phyloP scores from a whole-genome alignment of 1,140 invertebrate species.

The Proales similis region DNA sequence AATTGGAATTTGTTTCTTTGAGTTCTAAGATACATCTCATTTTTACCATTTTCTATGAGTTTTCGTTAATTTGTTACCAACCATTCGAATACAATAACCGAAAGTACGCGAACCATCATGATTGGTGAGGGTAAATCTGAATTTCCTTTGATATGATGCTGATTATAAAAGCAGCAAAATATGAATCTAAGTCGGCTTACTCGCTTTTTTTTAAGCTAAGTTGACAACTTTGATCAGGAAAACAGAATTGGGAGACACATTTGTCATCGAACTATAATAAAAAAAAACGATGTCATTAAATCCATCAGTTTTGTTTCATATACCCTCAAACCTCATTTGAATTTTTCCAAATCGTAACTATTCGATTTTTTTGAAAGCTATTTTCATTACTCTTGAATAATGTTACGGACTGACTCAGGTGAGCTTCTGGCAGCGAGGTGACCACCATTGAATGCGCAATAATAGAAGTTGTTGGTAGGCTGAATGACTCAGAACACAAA shows the following conservation, averaged over 20 bases:
- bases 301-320: not conserved
- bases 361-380: constrained; percentile 18
- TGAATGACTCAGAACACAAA: not conserved
- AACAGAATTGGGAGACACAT: constrained; percentile 28
- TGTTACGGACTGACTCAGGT: constrained; percentile 7
- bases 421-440: not conserved
- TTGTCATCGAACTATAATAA: too few relatives aligned
- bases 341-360: constrained; percentile 1
- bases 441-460: constrained; percentile 24
- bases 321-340: constrained; percentile 2
- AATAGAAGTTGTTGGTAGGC: constrained; percentile 1
- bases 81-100: constrained; percentile 35
- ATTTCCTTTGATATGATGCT: not conserved
- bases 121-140: constrained; percentile 36
- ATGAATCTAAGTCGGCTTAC: not conserved
- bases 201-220: constrained; percentile 11
- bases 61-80: not conserved
- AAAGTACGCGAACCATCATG: constrained; percentile 15
- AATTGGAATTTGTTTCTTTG: constrained; percentile 14
- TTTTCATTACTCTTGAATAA: constrained; percentile 14
- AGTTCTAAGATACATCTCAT: not conserved
- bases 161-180: not conserved
- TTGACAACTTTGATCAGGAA: constrained; percentile 2
- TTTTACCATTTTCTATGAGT: not conserved
- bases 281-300: too few relatives aligned